Base-by-base conservation (phyloP, 30 jellyfish, hydroid and myxozoan species). In the Turritopsis dohrnii region DNA sequence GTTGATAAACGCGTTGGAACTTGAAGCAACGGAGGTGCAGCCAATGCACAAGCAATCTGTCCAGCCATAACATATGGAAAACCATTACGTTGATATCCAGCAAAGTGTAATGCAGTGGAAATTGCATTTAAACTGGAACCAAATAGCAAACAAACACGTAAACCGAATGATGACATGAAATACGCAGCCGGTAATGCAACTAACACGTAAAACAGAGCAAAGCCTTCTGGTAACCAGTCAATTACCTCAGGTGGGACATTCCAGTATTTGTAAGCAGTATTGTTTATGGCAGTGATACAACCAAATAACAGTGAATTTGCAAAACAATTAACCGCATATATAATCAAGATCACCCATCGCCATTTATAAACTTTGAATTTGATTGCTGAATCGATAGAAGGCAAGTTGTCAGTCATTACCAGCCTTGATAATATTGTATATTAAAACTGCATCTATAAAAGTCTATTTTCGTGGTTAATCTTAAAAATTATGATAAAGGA, bases 1-100 rank as follows among this genome's bases (percentile, higher is more conserved):
- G 97, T 88, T 4, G 97, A 90, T 1, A 90, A 75, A 52, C 85
- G 88, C 1, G 95, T 89, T 9, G 97, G 97, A 28, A 86, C 88
- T 52, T 83, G 91, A 19, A 90, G 90, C 74, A 90, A 85, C 26
- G 86, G 83, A 29, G 90, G 88, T 1, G 93, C 76, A 1, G 94
- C 95, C 20, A 90, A 0, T 8, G 95, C 94, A 7, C 93, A 95
- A 28, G 85, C 29, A 25, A 77, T 27, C 52, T 89, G 96, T 13
- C 96, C 96, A 0, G 60, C 52, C 27, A 84, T 86, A 21, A 89
- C 88, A 81, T 71, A 82, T 4, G 65, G 31, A 74, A 84, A 89
- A 28, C 88, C 52, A n/a, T 66, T 74, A 41, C 94, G 30, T 41
- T 75, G 90, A 75, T 65, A 80, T 0, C 96, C 96, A 0, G 90